Evolutionary conservation across 2,888 invertebrate species (phyloP), one percentile per base, ranked within the genome.

Genomic region (Parochlus steinenii): DNA sequence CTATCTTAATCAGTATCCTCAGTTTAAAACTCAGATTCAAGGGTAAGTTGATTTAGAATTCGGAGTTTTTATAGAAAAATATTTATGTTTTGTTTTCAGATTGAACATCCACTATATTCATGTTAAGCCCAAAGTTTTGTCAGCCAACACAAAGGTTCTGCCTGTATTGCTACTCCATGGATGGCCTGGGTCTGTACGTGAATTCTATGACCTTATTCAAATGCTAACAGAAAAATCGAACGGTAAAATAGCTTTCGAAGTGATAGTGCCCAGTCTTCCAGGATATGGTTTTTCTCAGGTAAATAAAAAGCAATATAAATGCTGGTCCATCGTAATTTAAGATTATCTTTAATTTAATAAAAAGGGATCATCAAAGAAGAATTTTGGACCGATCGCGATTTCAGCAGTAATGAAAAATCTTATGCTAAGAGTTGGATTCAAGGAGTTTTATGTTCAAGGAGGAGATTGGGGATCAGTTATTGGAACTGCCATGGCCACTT

Each of bases 151-250:
- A 22, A 58, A 58, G 44, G 63, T 71, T 3, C 44, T 75, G 2
- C 82, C 86, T 0, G 42, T 89, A 7, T 52, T 87, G 4, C 38
- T 89, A 29, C 51, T 80, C 11, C 86, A 87, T 45, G 85, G 87
- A 14, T 87, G 87, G 87, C 89, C 87, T 0, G 81, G 85, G 3
- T 79, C 80, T 0, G 55, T 86, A 2, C 65, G 74, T 4, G 85
- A 87, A 54, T 86, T 83, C 53, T 76, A 79, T 48, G 75, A 76
- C 36, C 53, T 80, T 12, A 71, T 82, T 35, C 80, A 81, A 0
- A 47, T 69, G 38, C 51, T 82, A 22, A 73, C 65, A 0, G 62
- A 58, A 0, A 63, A 64, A 0, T 56, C 55, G 5, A 47, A 58
- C 0, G 63, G 63, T 30, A 60, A 68, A 26, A 73, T 72, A 45